phyloP scores from a whole-genome alignment of 2,797 vertebrate genomes.

The Enteromius treurensis region DNA sequence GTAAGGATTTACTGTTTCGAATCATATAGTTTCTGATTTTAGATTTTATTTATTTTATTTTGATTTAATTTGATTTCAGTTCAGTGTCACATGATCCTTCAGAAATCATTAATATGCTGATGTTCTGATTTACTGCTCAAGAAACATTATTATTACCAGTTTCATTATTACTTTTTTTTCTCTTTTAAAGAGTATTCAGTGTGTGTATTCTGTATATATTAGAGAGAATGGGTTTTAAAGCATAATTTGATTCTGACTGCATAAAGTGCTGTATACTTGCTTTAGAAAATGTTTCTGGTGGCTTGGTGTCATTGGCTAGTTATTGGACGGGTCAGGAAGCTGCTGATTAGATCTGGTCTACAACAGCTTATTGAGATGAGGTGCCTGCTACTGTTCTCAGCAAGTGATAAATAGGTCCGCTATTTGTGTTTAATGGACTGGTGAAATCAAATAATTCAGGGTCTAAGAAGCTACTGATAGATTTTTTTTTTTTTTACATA shows the following conservation, averaged over 20 bases:
- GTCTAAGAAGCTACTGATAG: not conserved
- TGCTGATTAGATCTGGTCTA: slow-evolving; percentile 17
- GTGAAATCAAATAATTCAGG: slow-evolving; percentile 34
- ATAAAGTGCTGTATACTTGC: not conserved
- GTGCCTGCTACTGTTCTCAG: slow-evolving; percentile 26
- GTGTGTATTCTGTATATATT: not conserved
- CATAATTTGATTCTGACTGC: not conserved
- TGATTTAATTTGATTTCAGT: not conserved
- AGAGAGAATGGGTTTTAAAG: not conserved
- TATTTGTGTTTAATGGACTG: slow-evolving; percentile 34
- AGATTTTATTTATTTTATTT: no score
- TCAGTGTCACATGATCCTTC: not conserved
- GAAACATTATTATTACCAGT: not conserved
- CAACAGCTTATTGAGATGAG: slow-evolving; percentile 38
- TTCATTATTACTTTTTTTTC: not conserved
- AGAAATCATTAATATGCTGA: not conserved
- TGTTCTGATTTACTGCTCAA: not conserved
- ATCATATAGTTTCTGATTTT: not conserved
- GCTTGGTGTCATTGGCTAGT: not conserved
- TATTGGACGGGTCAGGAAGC: slow-evolving; percentile 8
- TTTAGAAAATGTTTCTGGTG: not conserved
- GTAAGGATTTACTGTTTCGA: not conserved
- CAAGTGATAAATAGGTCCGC: slow-evolving; percentile 28
- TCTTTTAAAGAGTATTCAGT: not conserved
- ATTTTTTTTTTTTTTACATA: not conserved